Evolutionary conservation across 2,888 invertebrate genomes (phyloP), one percentile per base, ranked within the genome.

Genomic region (Hypolimnas misippus): DNA sequence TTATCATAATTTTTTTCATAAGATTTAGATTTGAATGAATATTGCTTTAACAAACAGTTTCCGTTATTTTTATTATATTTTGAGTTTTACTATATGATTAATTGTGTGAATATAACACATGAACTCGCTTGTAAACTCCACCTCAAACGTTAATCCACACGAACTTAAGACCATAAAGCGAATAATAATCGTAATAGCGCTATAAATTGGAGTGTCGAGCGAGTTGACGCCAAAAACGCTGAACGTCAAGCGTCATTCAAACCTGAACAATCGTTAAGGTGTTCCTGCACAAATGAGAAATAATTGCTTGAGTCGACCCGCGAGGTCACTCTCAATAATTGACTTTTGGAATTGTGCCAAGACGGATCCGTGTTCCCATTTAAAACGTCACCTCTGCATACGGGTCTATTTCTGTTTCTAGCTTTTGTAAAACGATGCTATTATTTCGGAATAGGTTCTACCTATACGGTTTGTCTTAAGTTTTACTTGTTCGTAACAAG

Each of bases 271-370:
- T 86, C 84, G 86, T 86, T 86, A 87, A 86, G 86, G 84, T 84
- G 85, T 83, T 82, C 78, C 78, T 76, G 77, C 76, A 73, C 78
- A 80, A 84, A 83, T 84, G 83, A 86, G 83, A 81, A 88, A 86
- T 89, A 89, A 90, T 89, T 88, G 84, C 79, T 71, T 78, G 84
- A 89, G 84, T 84, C 82, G 76, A 68, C 67, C 67, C 72, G 65
- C 74, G 68, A 69, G 74, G 70, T 73, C 74, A 76, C 77, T 75
- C 80, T 77, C 83, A 79, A 86, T 89, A 89, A 89, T 88, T 88
- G 89, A 86, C 79, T 85, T 81, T 83, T 88, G 90, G 87, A 84
- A 78, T 78, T 70, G 62, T 66, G 88, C 90, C 87, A 87, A 83
- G 77, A 79, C 70, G 63, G 72, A 77, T 77, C 73, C 72, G 57